Evolutionary conservation across 2,888 invertebrate species (phyloP), one percentile per base, ranked within the genome.

Genomic region (Synanthedon vespiformis): DNA sequence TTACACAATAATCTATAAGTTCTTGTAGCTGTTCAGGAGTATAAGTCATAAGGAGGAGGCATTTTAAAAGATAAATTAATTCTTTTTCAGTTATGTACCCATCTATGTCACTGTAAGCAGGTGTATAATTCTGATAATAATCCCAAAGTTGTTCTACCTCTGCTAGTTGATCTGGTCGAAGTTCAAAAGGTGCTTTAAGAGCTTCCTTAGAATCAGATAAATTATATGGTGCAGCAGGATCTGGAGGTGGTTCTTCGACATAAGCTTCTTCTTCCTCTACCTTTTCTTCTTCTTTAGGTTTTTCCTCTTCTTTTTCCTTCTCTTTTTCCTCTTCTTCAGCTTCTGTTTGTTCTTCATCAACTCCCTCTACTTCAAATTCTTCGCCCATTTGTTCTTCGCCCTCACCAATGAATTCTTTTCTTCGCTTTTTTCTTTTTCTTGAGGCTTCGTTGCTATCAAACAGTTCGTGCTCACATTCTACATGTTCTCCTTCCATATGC

Each of bases 121-220:
- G 86, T 16, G 80, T 86, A 53, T 81, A 78, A 60, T 83, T 67
- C 66, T 84, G 85, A 65, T 67, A 87, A 5, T 68, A 0, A 14
- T 74, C 79, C 86, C 86, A 87, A 48, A 87, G 66, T 56, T 78
- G 71, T 64, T 84, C 81, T 4, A 83, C 70, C 73, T 87, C 86
- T 40, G 74, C 75, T 55, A 77, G 16, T 63, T 85, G 85, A 58
- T 85, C 84, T n/a, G 72, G 77, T 51, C 78, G 67, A 53, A 86
- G 64, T 56, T 72, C 62, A 62, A 77, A 87, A 5, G 73, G 74
- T 22, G 74, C 71, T 64, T 68, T 79, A 0, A 82, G 56, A 47
- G 73, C 74, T 76, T 86, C 86, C 55, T 68, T 65, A 5, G 82
- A 82, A 54, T 85, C 85, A 53, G 61, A 72, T 34, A 85, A 77